Base-by-base conservation (phyloP, 2,888 invertebrate species). In the Xanthia togata region DNA sequence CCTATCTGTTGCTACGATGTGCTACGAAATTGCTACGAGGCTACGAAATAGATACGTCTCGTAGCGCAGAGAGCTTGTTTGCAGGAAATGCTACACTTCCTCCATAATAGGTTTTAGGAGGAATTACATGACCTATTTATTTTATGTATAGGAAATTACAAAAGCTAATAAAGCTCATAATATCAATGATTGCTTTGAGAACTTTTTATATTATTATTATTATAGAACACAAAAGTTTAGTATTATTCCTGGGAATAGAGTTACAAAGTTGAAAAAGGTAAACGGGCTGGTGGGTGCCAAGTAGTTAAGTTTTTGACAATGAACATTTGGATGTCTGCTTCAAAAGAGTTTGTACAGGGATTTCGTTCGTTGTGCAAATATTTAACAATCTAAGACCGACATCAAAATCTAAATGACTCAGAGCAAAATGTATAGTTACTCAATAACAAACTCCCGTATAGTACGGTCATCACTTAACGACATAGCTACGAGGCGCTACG, bases 401-500 rank as follows among this genome's bases (percentile, higher is more conserved):
- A 44, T 26, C 17, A 60, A 60, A 41, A 67, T 50, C n/a, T 20
- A 59, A 65, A 50, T 78, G 17, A 68, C n/a, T 35, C 9, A 44
- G 11, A 55, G 38, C 44, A 62, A 53, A 81, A 74, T 78, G n/a
- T 53, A 67, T 60, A 35, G 6, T 0, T 31, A 53, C 17, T 17
- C 26, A 64, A 53, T 74, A 65, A 38, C 35, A n/a, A 55, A 44
- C 14, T n/a, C 2, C 50, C 38, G 20, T 65, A n/a, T 38, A 41
- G 38, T 41, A 50, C 31, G 38, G 71, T 69, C 70, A 71, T 68
- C 68, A 83, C 41, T 55, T 83, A 77, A 59, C 70, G 26, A 80
- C 23, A 41, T 82, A 65, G 80, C 71, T 82, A 83, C 84, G 79
- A 65, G 38, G 63, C 47, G 65, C 68, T 79, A 79, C 84, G 73